These are phyloP conservation scores for Taurulus bubalis DNA, from an alignment of 2,113 vertebrate species.

Conservation along the genomic window DNA sequence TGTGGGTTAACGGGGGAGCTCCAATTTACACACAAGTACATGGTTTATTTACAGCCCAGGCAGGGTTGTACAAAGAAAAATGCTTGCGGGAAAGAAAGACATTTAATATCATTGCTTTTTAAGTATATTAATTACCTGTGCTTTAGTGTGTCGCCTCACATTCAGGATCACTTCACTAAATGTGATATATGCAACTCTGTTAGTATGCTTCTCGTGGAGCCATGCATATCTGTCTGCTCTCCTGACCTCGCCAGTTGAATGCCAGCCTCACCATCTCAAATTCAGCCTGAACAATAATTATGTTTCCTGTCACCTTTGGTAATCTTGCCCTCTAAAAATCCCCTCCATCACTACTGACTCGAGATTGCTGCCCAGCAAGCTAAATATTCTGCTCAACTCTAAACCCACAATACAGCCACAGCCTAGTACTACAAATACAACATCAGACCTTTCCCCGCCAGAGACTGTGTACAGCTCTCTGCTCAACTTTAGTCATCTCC, in stretches of 20 bases:
- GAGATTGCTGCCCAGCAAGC: conserved; percentile 20
- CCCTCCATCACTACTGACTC: conserved; percentile 20
- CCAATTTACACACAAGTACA: conserved; percentile 61
- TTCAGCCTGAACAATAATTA: conserved; percentile 11
- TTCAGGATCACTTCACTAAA: conserved; percentile 3
- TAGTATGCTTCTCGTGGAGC: neutral
- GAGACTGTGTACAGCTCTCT: conserved; percentile 33
- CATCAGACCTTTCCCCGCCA: conserved; percentile 12
- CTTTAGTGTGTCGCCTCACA: conserved; percentile 22
- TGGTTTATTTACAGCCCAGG: conserved; percentile 42
- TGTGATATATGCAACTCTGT: neutral
- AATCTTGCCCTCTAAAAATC: conserved; percentile 17
- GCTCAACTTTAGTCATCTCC: conserved; percentile 29
- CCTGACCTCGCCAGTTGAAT: neutral
- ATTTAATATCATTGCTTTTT: conserved; percentile 48
- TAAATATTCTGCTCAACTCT: conserved; percentile 18
- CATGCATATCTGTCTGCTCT: neutral
- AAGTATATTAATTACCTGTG: conserved; percentile 32
- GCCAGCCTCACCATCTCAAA: neutral
- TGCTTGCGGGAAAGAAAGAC: conserved; percentile 1
- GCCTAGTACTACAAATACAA: conserved; percentile 22
- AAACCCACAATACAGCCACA: conserved; percentile 14
- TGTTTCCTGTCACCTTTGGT: conserved; percentile 19
- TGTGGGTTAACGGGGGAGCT: conserved; percentile 47
- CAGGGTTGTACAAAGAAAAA: conserved; percentile 33